Evolutionary conservation across 2,113 vertebrate genomes (phyloP).

Genomic region (Rissa tridactyla): DNA sequence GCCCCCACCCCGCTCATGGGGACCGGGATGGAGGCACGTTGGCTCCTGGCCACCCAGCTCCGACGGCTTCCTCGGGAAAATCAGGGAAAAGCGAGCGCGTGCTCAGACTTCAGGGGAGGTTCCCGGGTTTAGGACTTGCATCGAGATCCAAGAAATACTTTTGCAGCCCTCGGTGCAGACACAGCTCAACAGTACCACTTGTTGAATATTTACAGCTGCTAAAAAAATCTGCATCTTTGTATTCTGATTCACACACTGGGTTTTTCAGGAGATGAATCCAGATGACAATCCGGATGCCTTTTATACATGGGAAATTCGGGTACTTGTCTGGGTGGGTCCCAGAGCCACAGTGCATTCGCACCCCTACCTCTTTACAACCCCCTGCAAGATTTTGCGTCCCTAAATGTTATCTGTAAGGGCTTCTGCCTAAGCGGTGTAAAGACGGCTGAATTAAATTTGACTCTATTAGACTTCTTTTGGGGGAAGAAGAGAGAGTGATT

Average conservation of each 20-base stretch:
- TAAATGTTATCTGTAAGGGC: background rate
- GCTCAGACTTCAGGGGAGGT: background rate
- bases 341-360: rapidly evolving
- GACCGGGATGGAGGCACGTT: rapidly evolving
- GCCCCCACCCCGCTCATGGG: background rate
- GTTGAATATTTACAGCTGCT: background rate
- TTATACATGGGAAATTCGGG: background rate
- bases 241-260: background rate
- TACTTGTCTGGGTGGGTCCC: background rate
- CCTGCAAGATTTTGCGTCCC: background rate
- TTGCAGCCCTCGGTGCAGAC: background rate
- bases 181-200: rapidly evolving
- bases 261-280: background rate
- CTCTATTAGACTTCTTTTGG: background rate
- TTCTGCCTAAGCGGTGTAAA: background rate
- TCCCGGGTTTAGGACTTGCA: background rate
- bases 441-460: background rate
- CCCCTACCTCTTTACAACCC: background rate
- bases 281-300: background rate
- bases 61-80: background rate
- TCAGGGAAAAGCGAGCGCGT: rapidly evolving
- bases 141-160: background rate
- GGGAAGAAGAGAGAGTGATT: background rate
- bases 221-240: background rate
- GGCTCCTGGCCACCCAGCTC: background rate